Evolutionary conservation across 2,113 vertebrate species (phyloP), one percentile per base, ranked within the genome.

Genomic region (Labeo rohita): DNA sequence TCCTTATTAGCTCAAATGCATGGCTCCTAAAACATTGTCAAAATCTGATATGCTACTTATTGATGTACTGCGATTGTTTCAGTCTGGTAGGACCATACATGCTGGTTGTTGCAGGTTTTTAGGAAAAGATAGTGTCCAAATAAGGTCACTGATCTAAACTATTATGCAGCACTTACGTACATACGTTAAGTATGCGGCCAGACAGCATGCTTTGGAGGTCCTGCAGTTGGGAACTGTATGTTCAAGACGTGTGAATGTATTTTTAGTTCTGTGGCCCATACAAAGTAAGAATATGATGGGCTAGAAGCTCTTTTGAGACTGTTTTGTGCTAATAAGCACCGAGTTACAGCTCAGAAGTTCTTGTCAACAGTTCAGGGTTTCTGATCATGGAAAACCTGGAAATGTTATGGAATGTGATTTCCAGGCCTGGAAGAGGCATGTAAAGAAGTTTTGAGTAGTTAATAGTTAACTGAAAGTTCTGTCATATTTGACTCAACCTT

Each of bases 1-100:
- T 65, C 18, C 34, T 78, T 78, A 10, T 70, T 50, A 34, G 54
- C 50, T 59, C 13, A 84, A 77, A 70, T 72, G 11, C 9, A 72
- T 3, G 7, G 7, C 8, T 9, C 16, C 8, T 21, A 7, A 56
- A 21, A n/a, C 18, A 39, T 39, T 39, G 39, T 39, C 39, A 39
- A 39, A 1, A 28, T 28, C 28, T 28, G 28, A 28, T 28, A 28
- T 28, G 28, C 28, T 28, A 28, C 28, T 28, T 28, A 28, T 28
- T 28, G 28, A 28, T 28, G 28, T 28, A 28, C 39, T 4, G 1
- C 0, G n/a, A 16, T 52, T 2, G 28, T 36, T 36, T 36, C n/a
- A 6, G 21, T 45, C 11, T 65, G 54, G 10, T 63, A 2, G 11
- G 78, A 9, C 4, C 11, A 9, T 6, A 23, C 8, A 39, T 80